Base-by-base conservation (phyloP, 2,113 vertebrate genomes). In the Eretmochelys imbricata region DNA sequence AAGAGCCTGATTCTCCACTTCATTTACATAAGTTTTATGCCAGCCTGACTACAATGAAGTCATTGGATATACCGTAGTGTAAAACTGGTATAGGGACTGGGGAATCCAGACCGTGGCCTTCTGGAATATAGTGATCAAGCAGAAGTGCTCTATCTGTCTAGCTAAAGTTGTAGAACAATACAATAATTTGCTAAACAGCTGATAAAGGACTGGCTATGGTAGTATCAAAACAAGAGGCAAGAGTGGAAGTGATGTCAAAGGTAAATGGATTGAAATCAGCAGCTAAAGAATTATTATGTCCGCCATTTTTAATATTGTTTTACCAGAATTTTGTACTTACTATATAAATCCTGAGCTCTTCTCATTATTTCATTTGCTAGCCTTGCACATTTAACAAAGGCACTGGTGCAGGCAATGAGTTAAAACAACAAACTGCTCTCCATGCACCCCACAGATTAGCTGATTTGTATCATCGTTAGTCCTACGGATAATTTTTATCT, bases 131-230 rank as follows among this genome's bases (percentile, higher is more conserved):
- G 0, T 3, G 2, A 5, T 69, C 8, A 2, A 11, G 54, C 84
- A 75, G 72, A 96, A 96, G 35, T 3, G 1, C 8, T 89, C 96
- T 80, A 59, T 90, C 88, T 97, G 80, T 92, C 87, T 92, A 25
- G 7, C 53, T 83, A 85, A 91, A 96, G 55, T 54, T 86, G 4
- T 80, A 80, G 79, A 91, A 51, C 20, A 49, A 35, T 17, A 25
- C 4, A 1, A 50, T 54, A 84, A 94, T 94, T 91, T 95, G 82
- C 90, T 89, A 87, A 95, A 5, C 12, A 86, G 65, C 29, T 89
- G 78, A 87, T 51, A 93, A 57, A 31, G 16, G 35, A 42, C 55
- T 78, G 87, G 27, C 35, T 95, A 49, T 80, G 46, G 85, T 72
- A 92, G 35, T 85, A 78, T 80, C 88, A 87, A 93, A 88, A 57